phyloP scores from a whole-genome alignment of 2,113 vertebrate species.

The Uria aalge region DNA sequence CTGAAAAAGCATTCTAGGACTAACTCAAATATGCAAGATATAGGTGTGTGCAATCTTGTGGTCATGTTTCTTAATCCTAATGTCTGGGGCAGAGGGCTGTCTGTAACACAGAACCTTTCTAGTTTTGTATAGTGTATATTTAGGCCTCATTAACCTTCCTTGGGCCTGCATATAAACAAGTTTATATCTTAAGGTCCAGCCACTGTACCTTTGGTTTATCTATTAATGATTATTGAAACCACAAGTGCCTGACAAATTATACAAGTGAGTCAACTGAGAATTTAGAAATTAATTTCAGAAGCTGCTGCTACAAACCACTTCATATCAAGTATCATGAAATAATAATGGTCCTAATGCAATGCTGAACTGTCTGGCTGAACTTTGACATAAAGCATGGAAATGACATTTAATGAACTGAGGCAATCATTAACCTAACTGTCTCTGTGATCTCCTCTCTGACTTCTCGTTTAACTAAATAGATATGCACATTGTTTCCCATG shows the following conservation, averaged over 20 bases:
- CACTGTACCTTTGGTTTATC: not conserved
- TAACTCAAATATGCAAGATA: not conserved
- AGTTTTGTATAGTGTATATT: not conserved
- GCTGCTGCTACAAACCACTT: not conserved
- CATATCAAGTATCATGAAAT: not conserved
- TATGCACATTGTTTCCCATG: fast-evolving
- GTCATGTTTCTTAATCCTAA: not conserved
- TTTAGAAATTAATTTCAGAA: not conserved
- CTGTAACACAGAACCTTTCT: not conserved
- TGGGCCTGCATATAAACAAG: not conserved
- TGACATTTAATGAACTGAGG: not conserved
- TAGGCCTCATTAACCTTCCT: not conserved
- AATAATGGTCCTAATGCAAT: not conserved
- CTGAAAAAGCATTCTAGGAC: not conserved
- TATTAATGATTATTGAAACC: not conserved
- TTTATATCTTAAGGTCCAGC: not conserved
- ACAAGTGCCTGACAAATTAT: not conserved
- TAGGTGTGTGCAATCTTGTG: not conserved
- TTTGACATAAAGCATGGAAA: not conserved
- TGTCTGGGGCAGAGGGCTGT: not conserved
- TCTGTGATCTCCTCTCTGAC: not conserved
- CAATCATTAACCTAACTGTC: not conserved
- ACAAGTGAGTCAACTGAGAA: not conserved
- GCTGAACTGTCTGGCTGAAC: not conserved
- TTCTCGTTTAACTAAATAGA: not conserved